Base-by-base conservation (phyloP, 2,888 invertebrate genomes). In the Machimus rusticus region DNA sequence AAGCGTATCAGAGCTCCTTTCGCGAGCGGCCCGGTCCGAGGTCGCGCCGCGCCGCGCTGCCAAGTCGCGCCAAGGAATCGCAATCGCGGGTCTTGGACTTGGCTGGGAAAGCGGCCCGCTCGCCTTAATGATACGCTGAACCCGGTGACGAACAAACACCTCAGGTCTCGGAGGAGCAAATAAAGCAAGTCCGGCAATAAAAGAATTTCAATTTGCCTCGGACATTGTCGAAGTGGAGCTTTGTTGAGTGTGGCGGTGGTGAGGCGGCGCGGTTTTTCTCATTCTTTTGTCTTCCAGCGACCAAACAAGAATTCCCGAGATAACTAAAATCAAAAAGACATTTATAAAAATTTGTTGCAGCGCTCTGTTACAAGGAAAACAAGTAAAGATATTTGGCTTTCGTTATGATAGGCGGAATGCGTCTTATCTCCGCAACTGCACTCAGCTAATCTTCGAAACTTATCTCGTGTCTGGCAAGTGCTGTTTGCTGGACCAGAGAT, bases 371-470 rank as follows among this genome's bases (percentile, higher is more conserved):
- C 88, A 88, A 88, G 87, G 88, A 89, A 89, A 88, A 89, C 89
- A 89, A 89, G 88, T 89, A 89, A 89, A 89, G 89, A 89, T 89
- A 89, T 89, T 90, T 90, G 89, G 88, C 88, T 88, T 89, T 88
- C 88, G 88, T 89, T 89, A 88, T 90, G 90, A 90, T 90, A 90
- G 90, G 90, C 90, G 89, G 90, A 90, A 90, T 90, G 89, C 82
- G 89, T 51, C 89, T 90, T 90, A 90, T 90, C 90, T 90, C 77
- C 88, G 88, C 89, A 89, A 89, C 89, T 90, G 90, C 90, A 90
- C 90, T 90, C 90, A 90, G 89, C 90, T 90, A 90, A 90, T 90
- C 90, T 90, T 89, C 88, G 87, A 89, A 89, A 90, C 90, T 90
- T 90, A 90, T 90, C 90, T 90, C 88, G 87, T 89, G 90, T 90